phyloP scores from a whole-genome alignment of 2,888 invertebrate genomes.

The Phorcus lineatus region DNA sequence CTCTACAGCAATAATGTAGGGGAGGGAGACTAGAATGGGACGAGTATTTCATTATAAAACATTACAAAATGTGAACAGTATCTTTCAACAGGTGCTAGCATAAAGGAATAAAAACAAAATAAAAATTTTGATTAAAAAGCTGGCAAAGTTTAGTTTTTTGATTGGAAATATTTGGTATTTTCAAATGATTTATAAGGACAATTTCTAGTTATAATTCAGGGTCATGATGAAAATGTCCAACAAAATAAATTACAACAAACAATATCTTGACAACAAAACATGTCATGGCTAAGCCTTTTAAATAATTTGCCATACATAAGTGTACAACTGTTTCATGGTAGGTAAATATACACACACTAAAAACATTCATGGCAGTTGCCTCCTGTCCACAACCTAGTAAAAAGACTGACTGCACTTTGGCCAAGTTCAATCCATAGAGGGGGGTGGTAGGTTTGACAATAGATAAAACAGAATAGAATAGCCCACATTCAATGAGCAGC shows the following conservation, averaged over 20 bases:
- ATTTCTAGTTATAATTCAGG: background rate
- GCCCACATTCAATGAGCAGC: constrained; percentile 19
- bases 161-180: background rate
- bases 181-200: background rate
- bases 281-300: constrained; percentile 22
- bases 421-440: constrained; percentile 15
- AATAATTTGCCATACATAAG: constrained; percentile 11
- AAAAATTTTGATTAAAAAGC: too few relatives aligned
- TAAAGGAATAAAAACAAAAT: too few relatives aligned
- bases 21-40: constrained; percentile 22
- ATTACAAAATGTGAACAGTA: background rate
- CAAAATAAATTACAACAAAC: constrained; percentile 25
- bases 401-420: background rate
- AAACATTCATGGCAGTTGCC: background rate
- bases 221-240: constrained; percentile 18
- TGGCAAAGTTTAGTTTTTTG: background rate
- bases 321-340: background rate
- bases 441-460: constrained; percentile 24
- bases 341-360: constrained; percentile 1
- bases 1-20: background rate
- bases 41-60: constrained; percentile 11
- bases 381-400: background rate
- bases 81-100: too few relatives aligned
- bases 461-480: constrained; percentile 21
- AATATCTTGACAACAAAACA: constrained; percentile 17